A percentile compares a stretch with the other conserved stretches of the same genome.
Evolutionary conservation across 2,888 invertebrate genomes (phyloP).

Genomic region (Caenorhabditis wallacei): DNA sequence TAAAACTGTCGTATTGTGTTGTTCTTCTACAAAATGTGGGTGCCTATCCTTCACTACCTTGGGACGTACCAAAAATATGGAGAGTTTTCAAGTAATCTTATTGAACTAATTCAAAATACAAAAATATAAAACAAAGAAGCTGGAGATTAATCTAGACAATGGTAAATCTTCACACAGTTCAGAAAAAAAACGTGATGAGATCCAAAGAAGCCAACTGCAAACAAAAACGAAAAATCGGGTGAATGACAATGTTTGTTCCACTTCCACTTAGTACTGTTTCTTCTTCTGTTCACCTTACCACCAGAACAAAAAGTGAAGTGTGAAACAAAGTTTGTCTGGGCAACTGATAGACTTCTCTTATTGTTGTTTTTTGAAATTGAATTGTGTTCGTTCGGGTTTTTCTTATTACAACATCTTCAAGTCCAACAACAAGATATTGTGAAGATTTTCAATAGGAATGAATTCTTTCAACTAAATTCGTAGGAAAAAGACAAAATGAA

Average conservation of each 20-base stretch:
- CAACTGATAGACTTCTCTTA: slow-evolving; percentile 3
- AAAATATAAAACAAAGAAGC: background rate
- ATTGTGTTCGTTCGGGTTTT: too few relatives aligned
- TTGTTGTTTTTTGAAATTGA: background rate
- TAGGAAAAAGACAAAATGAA: too few relatives aligned
- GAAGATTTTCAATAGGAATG: too few relatives aligned
- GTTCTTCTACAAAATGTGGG: background rate
- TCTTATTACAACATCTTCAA: too few relatives aligned
- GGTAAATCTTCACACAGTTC: background rate
- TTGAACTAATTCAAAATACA: background rate
- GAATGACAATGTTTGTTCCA: slow-evolving; percentile 64
- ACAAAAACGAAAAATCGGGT: slow-evolving; percentile 50
- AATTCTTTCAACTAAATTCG: too few relatives aligned
- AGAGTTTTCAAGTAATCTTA: too few relatives aligned
- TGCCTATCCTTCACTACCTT: background rate
- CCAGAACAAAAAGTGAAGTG: slow-evolving; percentile 26
- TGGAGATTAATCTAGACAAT: background rate
- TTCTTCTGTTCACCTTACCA: slow-evolving; percentile 26
- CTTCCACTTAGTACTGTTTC: slow-evolving; percentile 49
- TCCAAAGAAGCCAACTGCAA: slow-evolving; percentile 43
- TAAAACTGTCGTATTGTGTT: slow-evolving; percentile 40
- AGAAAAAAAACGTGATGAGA: slow-evolving; percentile 30
- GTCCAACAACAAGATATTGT: too few relatives aligned
- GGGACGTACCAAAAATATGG: background rate
- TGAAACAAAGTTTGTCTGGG: slow-evolving; percentile 16